A percentile compares a stretch with the other conserved stretches of the same genome.
phyloP scores from a whole-genome alignment of 2,113 vertebrate genomes.

The Carassius carassius region DNA sequence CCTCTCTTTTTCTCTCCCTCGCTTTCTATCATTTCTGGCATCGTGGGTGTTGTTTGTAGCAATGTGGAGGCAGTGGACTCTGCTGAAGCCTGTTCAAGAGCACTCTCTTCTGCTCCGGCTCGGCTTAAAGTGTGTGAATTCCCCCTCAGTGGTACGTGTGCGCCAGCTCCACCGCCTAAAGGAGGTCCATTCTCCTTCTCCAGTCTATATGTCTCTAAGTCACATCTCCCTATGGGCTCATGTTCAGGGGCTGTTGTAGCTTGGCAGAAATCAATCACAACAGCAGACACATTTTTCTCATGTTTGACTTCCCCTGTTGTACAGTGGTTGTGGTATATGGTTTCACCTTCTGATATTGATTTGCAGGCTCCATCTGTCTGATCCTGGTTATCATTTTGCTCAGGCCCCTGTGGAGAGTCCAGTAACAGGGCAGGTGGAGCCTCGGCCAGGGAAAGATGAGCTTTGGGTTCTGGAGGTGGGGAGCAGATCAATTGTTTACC shows the following conservation, averaged over 20 bases:
- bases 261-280: slow-evolving; percentile 51
- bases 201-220: slow-evolving; percentile 52
- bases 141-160: slow-evolving; percentile 52
- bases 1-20: slow-evolving; percentile 66
- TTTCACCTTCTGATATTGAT: slow-evolving; percentile 52
- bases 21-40: slow-evolving; percentile 76
- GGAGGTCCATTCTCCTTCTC: slow-evolving; percentile 53
- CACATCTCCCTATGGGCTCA: slow-evolving; percentile 50
- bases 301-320: slow-evolving; percentile 44
- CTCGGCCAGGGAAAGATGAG: slow-evolving; percentile 67
- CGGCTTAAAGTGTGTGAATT: slow-evolving; percentile 58
- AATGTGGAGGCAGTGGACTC: slow-evolving; percentile 64
- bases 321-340: slow-evolving; percentile 50
- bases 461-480: slow-evolving; percentile 54
- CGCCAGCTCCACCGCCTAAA: slow-evolving; percentile 49
- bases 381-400: slow-evolving; percentile 62
- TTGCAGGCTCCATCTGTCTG: slow-evolving; percentile 47
- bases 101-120: slow-evolving; percentile 68
- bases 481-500: slow-evolving; percentile 58
- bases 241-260: slow-evolving; percentile 16
- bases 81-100: slow-evolving; percentile 70
- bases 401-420: slow-evolving; percentile 36
- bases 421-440: slow-evolving; percentile 59
- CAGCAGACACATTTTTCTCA: slow-evolving; percentile 62
- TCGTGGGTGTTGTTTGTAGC: slow-evolving; percentile 76